Conservation (phyloP, 1,140 invertebrate species). For the Eumeta japonica region DNA sequence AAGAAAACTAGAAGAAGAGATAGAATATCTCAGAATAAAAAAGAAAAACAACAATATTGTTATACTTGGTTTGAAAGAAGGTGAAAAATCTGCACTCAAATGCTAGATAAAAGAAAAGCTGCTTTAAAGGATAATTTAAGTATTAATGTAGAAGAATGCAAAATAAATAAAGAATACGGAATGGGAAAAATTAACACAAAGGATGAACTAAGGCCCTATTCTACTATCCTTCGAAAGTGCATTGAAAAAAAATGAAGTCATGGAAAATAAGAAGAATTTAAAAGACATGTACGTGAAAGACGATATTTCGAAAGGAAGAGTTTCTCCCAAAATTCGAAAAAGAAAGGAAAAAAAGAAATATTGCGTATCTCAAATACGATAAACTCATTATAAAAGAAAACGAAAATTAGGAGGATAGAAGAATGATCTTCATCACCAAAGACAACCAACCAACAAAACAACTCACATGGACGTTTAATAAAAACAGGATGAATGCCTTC, state of each 20-base stretch:
- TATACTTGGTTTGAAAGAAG: conserved; percentile 11
- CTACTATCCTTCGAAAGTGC: conserved; percentile 9
- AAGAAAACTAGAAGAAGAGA: conserved; percentile 11
- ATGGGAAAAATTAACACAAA: conserved; percentile 9
- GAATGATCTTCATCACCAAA: too few species aligned
- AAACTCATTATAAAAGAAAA: too few species aligned
- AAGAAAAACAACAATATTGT: conserved; percentile 11
- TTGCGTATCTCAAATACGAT: too few species aligned
- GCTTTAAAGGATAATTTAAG: conserved; percentile 9
- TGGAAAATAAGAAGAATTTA: conserved; percentile 8
- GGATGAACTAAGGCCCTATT: conserved; percentile 11
- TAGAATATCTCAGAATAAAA: too few species aligned
- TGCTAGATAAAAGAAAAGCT: conserved; percentile 7
- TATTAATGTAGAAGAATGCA: too few species aligned
- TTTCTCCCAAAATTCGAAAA: too few species aligned
- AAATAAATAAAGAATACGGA: conserved; percentile 13
- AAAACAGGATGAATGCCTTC: too few species aligned
- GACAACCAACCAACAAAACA: conserved; percentile 12
- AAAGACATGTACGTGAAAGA: conserved; percentile 13
- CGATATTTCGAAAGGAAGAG: conserved; percentile 6
- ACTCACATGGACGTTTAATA: too few species aligned
- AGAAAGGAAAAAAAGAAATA: too few species aligned
- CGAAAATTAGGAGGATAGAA: too few species aligned
- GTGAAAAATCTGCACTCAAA: conserved; percentile 8
- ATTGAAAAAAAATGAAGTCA: conserved; percentile 11